Base-by-base conservation (phyloP, 2,113 vertebrate genomes). In the Scalopus aquaticus region DNA sequence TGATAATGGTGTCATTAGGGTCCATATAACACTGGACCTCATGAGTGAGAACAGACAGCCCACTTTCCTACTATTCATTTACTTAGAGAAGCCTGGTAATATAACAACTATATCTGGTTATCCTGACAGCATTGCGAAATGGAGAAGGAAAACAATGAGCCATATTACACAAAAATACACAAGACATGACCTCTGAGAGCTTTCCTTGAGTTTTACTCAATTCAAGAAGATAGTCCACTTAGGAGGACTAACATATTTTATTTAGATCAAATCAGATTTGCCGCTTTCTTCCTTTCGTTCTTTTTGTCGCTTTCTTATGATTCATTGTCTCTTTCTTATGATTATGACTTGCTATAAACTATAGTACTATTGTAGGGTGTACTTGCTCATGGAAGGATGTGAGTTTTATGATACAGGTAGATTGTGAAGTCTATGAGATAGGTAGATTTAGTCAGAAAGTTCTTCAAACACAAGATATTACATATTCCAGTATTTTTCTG, bases 161-260 rank as follows among this genome's bases (percentile, higher is more conserved):
- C 70, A 37, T 9, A 42, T 22, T 22, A 56, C 28, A 49, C 62
- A 79, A 3, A 42, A 46, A 44, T 20, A 54, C 17, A 77, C 2
- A 24, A 83, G 26, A 26, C 6, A 44, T 70, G 78, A 64, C 87
- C 69, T 35, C 58, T 70, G 58, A 62, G 6, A 69, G 30, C 37
- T 90, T 64, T 77, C 15, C 32, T 58, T 74, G 37, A 62, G 60
- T 42, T 20, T 64, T 80, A 83, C 60, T 65, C 90, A 80, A 60
- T 17, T 73, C 35, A 80, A 88, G 39, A 80, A 90, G 46, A 28
- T 4, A 82, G 9, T 1, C 2, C 17, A 70, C 13, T 6, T 79
- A 39, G 10, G 9, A 82, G 19, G 24, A 84, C 85, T 94, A 74
- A 85, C 12, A 37, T 54, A 64, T 77, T 13, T 74, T 88, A 54